A percentile compares a stretch with the other conserved stretches of the same genome.
These are phyloP conservation scores for Antheraea mylitta DNA, from an alignment of 1,140 invertebrate genomes.

Conservation along the genomic window DNA sequence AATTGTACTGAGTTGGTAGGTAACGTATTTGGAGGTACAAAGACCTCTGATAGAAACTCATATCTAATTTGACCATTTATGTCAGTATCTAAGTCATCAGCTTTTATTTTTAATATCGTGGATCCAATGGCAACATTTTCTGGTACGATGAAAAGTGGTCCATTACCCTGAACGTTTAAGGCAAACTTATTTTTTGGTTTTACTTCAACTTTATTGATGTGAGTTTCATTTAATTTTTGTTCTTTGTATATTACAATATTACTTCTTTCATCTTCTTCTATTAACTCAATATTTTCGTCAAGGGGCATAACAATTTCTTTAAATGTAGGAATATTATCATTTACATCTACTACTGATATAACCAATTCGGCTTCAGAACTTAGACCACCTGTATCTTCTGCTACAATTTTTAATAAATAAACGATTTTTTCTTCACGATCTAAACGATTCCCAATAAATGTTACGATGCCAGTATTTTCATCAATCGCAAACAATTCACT, in stretches of 20 bases:
- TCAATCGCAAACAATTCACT: conserved; percentile 89
- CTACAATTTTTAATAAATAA: conserved; percentile 86
- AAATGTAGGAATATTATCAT: conserved; percentile 90
- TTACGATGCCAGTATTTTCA: conserved; percentile 82
- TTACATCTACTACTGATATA: conserved; percentile 88
- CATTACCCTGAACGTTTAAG: conserved; percentile 52
- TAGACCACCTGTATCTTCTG: conserved; percentile 87
- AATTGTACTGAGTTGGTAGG: conserved; percentile 67
- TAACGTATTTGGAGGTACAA: conserved; percentile 76
- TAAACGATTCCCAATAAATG: conserved; percentile 80
- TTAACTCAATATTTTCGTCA: conserved; percentile 83
- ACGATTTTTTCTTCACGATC: conserved; percentile 86
- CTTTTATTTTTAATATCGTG: conserved; percentile 88
- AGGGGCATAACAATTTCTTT: conserved; percentile 83
- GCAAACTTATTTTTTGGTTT: conserved; percentile 79
- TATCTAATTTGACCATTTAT: conserved; percentile 88
- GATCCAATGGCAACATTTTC: conserved; percentile 88
- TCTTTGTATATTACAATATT: conserved; percentile 71
- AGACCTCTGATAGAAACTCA: conserved; percentile 83
- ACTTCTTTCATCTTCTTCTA: conserved; percentile 78
- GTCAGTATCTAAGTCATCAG: conserved; percentile 89
- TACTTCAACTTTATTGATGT: conserved; percentile 49
- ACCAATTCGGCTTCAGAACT: conserved; percentile 85
- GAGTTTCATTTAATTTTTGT: conserved; percentile 50
- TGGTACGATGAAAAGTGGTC: conserved; percentile 84